Percentiles rank a stretch among this genome's conserved stretches.
phyloP scores from a whole-genome alignment of 1,140 invertebrate species.

The Aphaenogaster floridana region DNA sequence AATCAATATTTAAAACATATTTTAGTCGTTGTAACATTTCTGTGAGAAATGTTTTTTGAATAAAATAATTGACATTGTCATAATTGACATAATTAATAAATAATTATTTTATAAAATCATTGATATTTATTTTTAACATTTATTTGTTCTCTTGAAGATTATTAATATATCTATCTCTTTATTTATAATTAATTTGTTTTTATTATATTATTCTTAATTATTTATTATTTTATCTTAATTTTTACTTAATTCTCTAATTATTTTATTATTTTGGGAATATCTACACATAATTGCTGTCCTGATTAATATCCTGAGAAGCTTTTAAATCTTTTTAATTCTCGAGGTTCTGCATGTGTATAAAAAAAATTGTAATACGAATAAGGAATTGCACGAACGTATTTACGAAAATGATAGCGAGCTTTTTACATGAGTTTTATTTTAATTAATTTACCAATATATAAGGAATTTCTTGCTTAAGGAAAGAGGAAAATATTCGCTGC shows the following conservation, averaged over 20 bases:
- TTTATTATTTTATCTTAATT: no score
- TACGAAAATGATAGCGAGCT: background rate
- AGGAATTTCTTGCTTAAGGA: background rate
- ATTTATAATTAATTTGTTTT: background rate
- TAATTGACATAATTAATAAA: no score
- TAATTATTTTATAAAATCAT: background rate
- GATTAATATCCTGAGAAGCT: background rate
- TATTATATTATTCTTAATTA: background rate
- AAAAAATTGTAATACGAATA: background rate
- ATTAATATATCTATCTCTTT: background rate
- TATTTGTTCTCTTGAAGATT: background rate
- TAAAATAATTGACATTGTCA: background rate
- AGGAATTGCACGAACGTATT: background rate
- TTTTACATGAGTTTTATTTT: background rate
- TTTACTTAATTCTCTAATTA: background rate
- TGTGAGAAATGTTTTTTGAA: background rate
- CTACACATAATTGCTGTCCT: background rate
- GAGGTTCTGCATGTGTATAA: background rate
- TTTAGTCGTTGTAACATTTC: background rate
- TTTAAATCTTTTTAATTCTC: background rate
- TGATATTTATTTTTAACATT: background rate
- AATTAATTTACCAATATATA: constrained; percentile 1
- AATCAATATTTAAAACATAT: background rate
- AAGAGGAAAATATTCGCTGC: constrained; percentile 2
- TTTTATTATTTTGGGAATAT: background rate